A percentile compares a stretch with the other conserved stretches of the same genome.
These are phyloP conservation scores for Maniola jurtina DNA, from an alignment of 1,140 invertebrate genomes.

Conservation along the genomic window DNA sequence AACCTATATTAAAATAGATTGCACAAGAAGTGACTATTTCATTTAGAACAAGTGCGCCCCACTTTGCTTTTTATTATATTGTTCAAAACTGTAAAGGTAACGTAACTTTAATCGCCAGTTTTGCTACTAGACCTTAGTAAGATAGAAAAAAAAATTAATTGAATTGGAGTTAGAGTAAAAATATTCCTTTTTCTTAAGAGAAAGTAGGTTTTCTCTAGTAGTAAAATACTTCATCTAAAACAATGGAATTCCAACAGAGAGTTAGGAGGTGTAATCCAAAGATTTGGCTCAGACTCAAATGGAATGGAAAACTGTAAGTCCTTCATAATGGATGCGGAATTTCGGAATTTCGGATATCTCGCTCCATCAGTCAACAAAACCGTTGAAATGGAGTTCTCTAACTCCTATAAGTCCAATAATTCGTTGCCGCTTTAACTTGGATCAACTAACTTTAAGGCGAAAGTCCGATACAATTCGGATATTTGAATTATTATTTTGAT, in stretches of 20 bases:
- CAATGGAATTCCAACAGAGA: constrained; percentile 5
- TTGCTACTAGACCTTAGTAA: too few species aligned
- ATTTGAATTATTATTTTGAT: background rate
- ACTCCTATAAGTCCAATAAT: constrained; percentile 34
- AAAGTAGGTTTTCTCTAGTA: too few species aligned
- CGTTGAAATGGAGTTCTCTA: constrained; percentile 33
- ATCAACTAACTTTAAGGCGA: constrained; percentile 21
- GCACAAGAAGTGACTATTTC: too few species aligned
- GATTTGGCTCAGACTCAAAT: constrained; percentile 33
- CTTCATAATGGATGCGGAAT: constrained; percentile 34
- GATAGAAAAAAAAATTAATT: too few species aligned
- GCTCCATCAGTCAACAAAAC: constrained; percentile 35
- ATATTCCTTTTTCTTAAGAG: too few species aligned
- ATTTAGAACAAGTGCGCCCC: too few species aligned
- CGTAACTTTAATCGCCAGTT: too few species aligned
- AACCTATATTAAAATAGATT: too few species aligned
- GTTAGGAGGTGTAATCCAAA: constrained; percentile 15
- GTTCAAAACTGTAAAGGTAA: too few species aligned
- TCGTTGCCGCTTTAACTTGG: constrained; percentile 32
- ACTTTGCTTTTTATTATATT: too few species aligned
- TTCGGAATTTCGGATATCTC: constrained; percentile 29
- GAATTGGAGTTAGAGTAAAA: too few species aligned
- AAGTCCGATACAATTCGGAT: constrained; percentile 2
- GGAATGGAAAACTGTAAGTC: constrained; percentile 38
- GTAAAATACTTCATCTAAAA: background rate